Evolutionary conservation across 2,797 vertebrate species (phyloP).

Genomic region (Cetoscarus ocellatus): DNA sequence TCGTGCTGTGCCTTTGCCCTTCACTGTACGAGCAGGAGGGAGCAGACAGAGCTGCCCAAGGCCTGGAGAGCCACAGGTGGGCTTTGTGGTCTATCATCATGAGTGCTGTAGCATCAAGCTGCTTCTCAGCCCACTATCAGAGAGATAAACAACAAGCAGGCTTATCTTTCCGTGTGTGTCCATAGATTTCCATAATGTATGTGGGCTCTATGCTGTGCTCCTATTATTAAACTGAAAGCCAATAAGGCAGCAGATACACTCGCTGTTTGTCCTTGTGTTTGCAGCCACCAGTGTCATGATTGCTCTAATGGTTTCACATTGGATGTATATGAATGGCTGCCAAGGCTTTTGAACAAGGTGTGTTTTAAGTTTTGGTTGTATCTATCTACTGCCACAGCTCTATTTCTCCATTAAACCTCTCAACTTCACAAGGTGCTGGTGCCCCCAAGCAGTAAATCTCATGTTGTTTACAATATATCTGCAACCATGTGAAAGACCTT

Average conservation of each 20-base stretch:
- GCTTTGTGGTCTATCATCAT: constrained; percentile 72
- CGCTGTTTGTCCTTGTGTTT: constrained; percentile 1
- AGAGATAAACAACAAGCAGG: constrained; percentile 32
- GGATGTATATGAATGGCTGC: too few species aligned
- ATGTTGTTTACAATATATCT: too few species aligned
- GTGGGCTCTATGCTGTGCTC: background rate
- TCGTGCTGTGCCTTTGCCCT: constrained; percentile 77
- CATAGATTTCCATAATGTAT: constrained; percentile 3
- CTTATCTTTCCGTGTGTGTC: constrained; percentile 11
- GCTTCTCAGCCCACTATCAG: constrained; percentile 19
- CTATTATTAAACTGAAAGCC: background rate
- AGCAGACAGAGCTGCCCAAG: constrained; percentile 45
- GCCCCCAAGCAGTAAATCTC: too few species aligned
- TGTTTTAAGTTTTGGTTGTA: too few species aligned
- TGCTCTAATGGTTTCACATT: too few species aligned
- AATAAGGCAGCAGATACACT: too few species aligned
- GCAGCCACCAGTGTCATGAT: too few species aligned
- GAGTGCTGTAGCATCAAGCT: constrained; percentile 49
- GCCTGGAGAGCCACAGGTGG: constrained; percentile 59
- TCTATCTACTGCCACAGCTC: too few species aligned
- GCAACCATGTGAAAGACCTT: too few species aligned
- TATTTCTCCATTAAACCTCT: too few species aligned
- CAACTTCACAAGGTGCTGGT: too few species aligned
- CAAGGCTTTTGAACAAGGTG: too few species aligned
- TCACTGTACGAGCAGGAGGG: constrained; percentile 64